Evolutionary conservation across 2,888 invertebrate species (phyloP), one percentile per base, ranked within the genome.

Genomic region (Cephus spinipes): DNA sequence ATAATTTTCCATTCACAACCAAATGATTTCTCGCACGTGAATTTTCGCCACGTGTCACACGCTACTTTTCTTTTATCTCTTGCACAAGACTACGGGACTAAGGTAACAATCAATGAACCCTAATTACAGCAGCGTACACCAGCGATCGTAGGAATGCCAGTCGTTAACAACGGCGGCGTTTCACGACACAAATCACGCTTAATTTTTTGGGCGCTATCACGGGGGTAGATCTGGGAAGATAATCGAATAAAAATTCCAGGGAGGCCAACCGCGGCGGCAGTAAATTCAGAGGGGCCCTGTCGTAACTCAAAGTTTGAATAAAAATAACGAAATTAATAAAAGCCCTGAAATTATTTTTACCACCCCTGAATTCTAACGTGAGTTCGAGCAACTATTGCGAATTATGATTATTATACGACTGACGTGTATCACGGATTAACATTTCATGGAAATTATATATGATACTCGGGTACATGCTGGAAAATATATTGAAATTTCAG

Each of bases 171-270:
- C 71, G 71, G 71, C 71, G 33, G 31, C 71, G 71, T 71, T 33
- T 71, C 71, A 71, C 31, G 33, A 71, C 71, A 71, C 71, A 71
- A 71, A 71, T 71, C 71, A 71, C 71, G 71, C 71, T 71, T 71
- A 71, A 71, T 71, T 71, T 71, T 71, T 71, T 33, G 71, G 71
- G 12, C 31, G 71, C 71, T 71, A 71, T 71, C 71, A 6, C 71
- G 71, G 32, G 71, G 71, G 33, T 71, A 33, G 71, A 71, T 71
- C 71, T 71, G 6, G 71, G 31, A 71, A 71, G 71, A 71, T 71
- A 71, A 71, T 71, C 71, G 71, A 71, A 71, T 71, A 71, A 71
- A 71, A 71, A 71, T 71, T 71, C 71, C 71, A 33, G 71, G 31
- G 12, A 30, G 69, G 31, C 71, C 32, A 9, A 71, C 71, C 31